Evolutionary conservation across 2,113 vertebrate genomes (phyloP), one percentile per base, ranked within the genome.

Genomic region (Colistium nudipinnis): DNA sequence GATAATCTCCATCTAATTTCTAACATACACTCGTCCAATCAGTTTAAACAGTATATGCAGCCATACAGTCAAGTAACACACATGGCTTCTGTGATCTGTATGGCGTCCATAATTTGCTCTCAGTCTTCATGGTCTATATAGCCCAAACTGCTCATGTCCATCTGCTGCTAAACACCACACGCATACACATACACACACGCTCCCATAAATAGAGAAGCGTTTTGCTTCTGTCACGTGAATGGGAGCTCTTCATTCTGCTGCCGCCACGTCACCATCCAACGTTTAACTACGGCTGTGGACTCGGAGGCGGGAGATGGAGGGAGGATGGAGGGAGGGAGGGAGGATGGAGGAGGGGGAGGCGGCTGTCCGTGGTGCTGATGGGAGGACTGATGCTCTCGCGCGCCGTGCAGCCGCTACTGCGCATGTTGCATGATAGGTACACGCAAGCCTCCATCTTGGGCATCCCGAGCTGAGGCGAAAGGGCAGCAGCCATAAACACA

Each of bases 401-500:
- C 78, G 84, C 70, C 63, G 78, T 60, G 77, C 81, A 76, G 70
- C 80, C 84, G 74, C 89, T 88, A 87, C 91, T 92, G 93, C 93
- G 93, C 93, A 93, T 93, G 93, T 92, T 92, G 84, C 84, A 92
- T 92, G 91, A 89, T 92, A 92, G 89, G 90, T 90, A 87, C 90
- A 90, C 86, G 82, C 87, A 62, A 90, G 82, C 86, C 90, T 93
- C 93, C 93, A 94, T 94, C 92, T 94, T 94, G 91, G 82, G 82
- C 88, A 79, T 90, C 89, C 80, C 76, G 76, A 85, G 83, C 82
- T 64, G 70, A 85, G 83, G 89, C 88, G 74, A 90, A 85, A 90
- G 87, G 82, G 87, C 86, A 89, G 87, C 68, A 71, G 80, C 69
- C 80, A 71, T 68, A 82, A 24, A 79, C 48, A 35, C 11, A 24